Conservation (phyloP, 2,113 vertebrate species). For the Anolis carolinensis region DNA sequence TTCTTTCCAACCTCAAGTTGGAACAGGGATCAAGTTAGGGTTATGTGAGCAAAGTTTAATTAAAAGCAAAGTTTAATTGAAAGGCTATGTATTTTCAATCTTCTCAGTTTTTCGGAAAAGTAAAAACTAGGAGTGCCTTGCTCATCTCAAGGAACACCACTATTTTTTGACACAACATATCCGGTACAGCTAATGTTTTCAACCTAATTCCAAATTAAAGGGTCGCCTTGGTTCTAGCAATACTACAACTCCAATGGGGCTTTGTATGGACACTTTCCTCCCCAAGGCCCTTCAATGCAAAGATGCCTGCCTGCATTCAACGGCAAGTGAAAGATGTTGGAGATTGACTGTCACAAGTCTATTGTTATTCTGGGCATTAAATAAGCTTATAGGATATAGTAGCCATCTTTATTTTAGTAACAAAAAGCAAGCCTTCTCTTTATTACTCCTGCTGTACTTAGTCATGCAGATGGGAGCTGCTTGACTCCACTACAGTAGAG, state of each 20-base stretch:
- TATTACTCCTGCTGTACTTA: slow-evolving; percentile 34
- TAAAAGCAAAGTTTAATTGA: no score
- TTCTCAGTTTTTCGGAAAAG: no score
- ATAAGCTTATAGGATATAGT: slow-evolving; percentile 49
- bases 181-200: background rate
- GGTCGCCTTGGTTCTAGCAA: background rate
- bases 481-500: slow-evolving; percentile 32
- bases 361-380: slow-evolving; percentile 47
- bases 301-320: background rate
- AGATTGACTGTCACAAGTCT: slow-evolving; percentile 39
- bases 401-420: slow-evolving; percentile 42
- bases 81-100: no score
- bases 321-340: background rate
- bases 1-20: no score
- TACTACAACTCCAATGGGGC: background rate
- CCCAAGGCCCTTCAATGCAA: background rate
- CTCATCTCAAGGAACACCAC: background rate
- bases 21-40: no score
- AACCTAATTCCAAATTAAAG: slow-evolving; percentile 1
- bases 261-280: background rate
- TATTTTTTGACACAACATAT: background rate
- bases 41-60: no score
- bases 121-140: no score
- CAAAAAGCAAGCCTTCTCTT: slow-evolving; percentile 36
- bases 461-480: slow-evolving; percentile 43